Conservation (phyloP, 2,113 vertebrate genomes). For the Macaca fascicularis region T2T-MFA8v1.1 NC_088378.1:15552001-15552500, state of each 20-base stretch:
- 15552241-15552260: constrained; percentile 18
- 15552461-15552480: constrained; percentile 15
- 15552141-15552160: neutral
- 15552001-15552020: neutral
- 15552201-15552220: neutral
- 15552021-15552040: neutral
- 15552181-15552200: constrained; percentile 29
- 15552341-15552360: neutral
- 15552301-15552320: neutral
- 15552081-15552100: neutral
- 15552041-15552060: neutral
- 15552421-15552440: constrained; percentile 33
- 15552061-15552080: neutral
- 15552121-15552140: constrained; percentile 15
- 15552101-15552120: neutral
- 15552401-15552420: constrained; percentile 28
- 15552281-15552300: neutral
- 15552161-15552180: neutral
- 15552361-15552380: constrained; percentile 4
- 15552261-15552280: neutral
- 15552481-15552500: neutral
- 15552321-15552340: constrained; percentile 16
- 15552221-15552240: neutral
- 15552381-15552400: constrained; percentile 10
- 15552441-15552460: neutral